These are phyloP conservation scores for Anser cygnoides DNA, from an alignment of 2,113 vertebrate species.

Conservation along the genomic window DNA sequence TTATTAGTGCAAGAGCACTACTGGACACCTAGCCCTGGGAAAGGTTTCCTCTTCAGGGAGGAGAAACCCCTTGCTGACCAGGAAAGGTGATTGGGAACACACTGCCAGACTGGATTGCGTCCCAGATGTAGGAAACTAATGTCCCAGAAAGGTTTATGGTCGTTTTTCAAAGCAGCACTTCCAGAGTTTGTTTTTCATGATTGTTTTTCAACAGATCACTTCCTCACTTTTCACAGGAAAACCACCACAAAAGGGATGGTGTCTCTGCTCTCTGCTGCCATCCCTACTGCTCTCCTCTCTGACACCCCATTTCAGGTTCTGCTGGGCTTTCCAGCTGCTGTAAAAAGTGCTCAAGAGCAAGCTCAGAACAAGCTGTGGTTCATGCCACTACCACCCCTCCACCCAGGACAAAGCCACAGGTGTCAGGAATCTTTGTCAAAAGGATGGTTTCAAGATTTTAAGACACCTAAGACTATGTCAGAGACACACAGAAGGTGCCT, in stretches of 20 bases:
- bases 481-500: neutral
- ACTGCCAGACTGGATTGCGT: constrained; percentile 11
- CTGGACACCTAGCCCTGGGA: neutral
- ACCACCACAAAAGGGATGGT: neutral
- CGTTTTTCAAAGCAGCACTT: constrained; percentile 34
- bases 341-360: neutral
- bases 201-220: neutral
- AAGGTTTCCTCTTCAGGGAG: neutral
- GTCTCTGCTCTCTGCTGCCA: neutral
- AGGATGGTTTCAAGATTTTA: neutral
- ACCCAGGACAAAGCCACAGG: neutral
- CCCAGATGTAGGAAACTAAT: constrained; percentile 42
- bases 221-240: constrained; percentile 23
- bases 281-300: neutral
- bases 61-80: constrained; percentile 9
- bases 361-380: neutral
- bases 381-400: neutral
- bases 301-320: neutral
- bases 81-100: neutral
- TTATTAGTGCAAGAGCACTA: neutral
- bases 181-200: constrained; percentile 19
- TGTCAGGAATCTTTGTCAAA: neutral
- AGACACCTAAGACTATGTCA: neutral
- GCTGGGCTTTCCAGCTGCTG: neutral
- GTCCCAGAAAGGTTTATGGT: neutral